These are phyloP conservation scores for Drosophila yooni DNA, from an alignment of 2,888 invertebrate genomes.

Conservation along the genomic window DNA sequence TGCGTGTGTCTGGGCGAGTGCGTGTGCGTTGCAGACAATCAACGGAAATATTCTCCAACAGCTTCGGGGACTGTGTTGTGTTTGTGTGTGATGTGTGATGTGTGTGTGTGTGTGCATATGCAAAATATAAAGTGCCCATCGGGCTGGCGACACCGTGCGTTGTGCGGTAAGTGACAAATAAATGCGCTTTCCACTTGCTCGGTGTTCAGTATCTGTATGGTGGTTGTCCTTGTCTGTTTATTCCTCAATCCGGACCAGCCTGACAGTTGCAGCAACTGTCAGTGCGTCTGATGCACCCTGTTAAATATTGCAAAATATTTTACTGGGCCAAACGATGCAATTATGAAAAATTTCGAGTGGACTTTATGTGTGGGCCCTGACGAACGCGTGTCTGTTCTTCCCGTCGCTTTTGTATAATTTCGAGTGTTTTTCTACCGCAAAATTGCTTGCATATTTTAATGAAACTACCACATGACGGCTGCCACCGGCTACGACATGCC, in stretches of 20 bases:
- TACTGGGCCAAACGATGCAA: constrained; percentile 57
- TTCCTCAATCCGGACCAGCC: constrained; percentile 51
- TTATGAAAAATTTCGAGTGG: constrained; percentile 72
- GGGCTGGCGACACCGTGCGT: constrained; percentile 36
- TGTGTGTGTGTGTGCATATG: constrained; percentile 37
- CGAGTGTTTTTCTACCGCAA: constrained; percentile 77
- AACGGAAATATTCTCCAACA: constrained; percentile 68
- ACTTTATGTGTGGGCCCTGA: constrained; percentile 25
- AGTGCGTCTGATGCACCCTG: constrained; percentile 30
- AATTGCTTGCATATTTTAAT: constrained; percentile 80
- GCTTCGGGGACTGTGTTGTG: constrained; percentile 25
- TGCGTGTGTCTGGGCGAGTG: constrained; percentile 5
- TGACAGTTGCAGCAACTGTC: constrained; percentile 57
- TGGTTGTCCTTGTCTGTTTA: constrained; percentile 51
- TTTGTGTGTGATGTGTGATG: constrained; percentile 1
- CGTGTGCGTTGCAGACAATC: constrained; percentile 59
- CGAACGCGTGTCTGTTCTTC: constrained; percentile 19
- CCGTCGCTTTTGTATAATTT: constrained; percentile 61
- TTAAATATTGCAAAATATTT: constrained; percentile 78
- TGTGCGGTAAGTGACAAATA: constrained; percentile 79
- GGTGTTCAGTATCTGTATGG: constrained; percentile 54
- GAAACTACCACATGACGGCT: constrained; percentile 74
- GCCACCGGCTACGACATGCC: constrained; percentile 52
- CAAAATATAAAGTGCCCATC: constrained; percentile 76
- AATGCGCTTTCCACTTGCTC: constrained; percentile 72